Evolutionary conservation across 2,888 invertebrate genomes (phyloP).

Genomic region (Eudemis profundana): DNA sequence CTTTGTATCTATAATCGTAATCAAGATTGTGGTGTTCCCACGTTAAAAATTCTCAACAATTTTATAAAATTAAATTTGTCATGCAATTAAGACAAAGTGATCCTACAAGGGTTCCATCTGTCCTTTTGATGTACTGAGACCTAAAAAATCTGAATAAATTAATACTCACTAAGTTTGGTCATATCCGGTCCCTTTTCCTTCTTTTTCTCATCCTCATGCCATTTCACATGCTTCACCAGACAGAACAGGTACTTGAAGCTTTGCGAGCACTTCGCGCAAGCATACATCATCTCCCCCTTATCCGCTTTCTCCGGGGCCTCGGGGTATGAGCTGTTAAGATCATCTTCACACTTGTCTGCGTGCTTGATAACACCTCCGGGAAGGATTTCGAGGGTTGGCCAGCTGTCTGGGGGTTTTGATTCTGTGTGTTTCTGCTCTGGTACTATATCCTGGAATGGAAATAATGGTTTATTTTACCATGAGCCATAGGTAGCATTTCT

Average conservation of each 20-base stretch:
- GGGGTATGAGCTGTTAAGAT: constrained; percentile 36
- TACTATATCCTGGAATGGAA: constrained; percentile 49
- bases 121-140: no score
- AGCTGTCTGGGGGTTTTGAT: constrained; percentile 59
- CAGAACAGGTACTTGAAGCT: constrained; percentile 69
- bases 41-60: no score
- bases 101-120: no score
- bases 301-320: constrained; percentile 44
- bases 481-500: no score
- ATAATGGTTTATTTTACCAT: neutral
- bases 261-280: constrained; percentile 74
- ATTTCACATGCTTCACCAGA: constrained; percentile 73
- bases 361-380: constrained; percentile 77
- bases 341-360: constrained; percentile 58
- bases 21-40: no score
- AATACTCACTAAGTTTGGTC: constrained; percentile 58
- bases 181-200: constrained; percentile 46
- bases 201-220: constrained; percentile 68
- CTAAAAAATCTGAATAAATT: constrained; percentile 39
- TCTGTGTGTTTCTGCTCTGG: constrained; percentile 44
- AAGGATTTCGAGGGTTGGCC: constrained; percentile 77
- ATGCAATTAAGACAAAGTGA: no score
- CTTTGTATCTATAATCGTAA: no score
- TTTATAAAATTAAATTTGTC: no score
- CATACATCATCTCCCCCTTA: constrained; percentile 68